These are phyloP conservation scores for Phataginus tetradactyla DNA, from an alignment of 2,797 vertebrate species.

Conservation along the genomic window DNA sequence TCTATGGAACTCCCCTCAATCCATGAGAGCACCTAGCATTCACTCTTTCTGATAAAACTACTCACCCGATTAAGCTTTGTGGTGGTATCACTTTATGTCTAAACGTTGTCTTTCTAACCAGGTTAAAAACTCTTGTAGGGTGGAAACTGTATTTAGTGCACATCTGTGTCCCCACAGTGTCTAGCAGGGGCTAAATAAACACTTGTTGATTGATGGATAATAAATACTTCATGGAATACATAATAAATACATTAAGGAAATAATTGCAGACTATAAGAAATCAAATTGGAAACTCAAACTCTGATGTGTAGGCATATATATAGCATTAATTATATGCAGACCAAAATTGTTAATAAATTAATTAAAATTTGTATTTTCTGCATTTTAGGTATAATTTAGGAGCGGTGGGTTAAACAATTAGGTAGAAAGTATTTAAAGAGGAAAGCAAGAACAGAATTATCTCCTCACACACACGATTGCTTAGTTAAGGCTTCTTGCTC, in stretches of 20 bases:
- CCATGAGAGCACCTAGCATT: not conserved
- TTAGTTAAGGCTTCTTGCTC: constrained; percentile 12
- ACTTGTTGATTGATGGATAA: not conserved
- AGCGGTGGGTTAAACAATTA: not conserved
- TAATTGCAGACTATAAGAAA: not conserved
- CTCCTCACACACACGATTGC: not conserved
- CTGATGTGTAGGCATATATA: not conserved
- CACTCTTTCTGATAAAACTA: not conserved
- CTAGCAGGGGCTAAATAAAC: not conserved
- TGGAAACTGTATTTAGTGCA: not conserved
- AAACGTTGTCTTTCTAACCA: not conserved
- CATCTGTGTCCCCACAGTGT: not conserved
- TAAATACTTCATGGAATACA: not conserved
- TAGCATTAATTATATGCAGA: not conserved
- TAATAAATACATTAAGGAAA: not conserved
- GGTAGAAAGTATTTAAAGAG: not conserved
- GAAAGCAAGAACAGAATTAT: not conserved
- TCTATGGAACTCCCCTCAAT: not conserved
- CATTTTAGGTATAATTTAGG: not conserved
- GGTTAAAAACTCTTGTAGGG: not conserved
- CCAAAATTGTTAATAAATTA: not conserved
- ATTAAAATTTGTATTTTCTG: not conserved
- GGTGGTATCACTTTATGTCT: not conserved
- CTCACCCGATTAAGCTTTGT: not conserved
- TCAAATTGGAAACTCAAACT: constrained; percentile 5